Percentiles rank a stretch among this genome's conserved stretches.
These are phyloP conservation scores for Athene cunicularia DNA, from an alignment of 2,113 vertebrate genomes.

Conservation along the genomic window DNA sequence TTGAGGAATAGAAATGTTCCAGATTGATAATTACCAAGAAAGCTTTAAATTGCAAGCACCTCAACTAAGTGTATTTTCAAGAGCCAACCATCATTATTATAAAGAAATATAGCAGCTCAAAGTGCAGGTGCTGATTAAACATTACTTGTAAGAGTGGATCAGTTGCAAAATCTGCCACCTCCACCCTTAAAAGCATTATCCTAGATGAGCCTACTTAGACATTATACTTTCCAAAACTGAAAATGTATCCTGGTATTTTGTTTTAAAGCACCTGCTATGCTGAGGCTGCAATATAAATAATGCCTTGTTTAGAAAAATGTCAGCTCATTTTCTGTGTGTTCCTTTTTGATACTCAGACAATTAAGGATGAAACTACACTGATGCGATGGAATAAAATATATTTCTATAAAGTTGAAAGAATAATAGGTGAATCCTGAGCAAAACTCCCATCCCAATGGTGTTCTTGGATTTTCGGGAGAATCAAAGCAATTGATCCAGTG, in stretches of 20 bases:
- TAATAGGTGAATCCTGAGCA: background rate
- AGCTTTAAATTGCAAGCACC: constrained; percentile 39
- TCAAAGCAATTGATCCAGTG: background rate
- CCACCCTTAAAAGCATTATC: background rate
- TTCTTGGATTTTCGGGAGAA: background rate
- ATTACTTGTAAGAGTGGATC: background rate
- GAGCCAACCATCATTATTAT: background rate
- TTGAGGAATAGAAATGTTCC: constrained; percentile 39
- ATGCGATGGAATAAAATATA: background rate
- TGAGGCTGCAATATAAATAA: background rate
- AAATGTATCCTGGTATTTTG: background rate
- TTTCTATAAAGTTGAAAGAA: background rate
- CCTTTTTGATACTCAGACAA: background rate
- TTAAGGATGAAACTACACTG: background rate
- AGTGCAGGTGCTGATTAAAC: constrained; percentile 27
- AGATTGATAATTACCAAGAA: constrained; percentile 55
- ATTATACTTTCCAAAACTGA: background rate
- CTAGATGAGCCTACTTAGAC: background rate
- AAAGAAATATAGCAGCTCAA: constrained; percentile 17
- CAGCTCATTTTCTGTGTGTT: background rate
- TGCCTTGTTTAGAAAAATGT: background rate
- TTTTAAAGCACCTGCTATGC: background rate
- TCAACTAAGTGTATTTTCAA: background rate
- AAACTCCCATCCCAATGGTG: background rate
- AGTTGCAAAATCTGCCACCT: background rate